Evolutionary conservation across 2,797 vertebrate species (phyloP).

Genomic region (Sebastes miniatus): DNA sequence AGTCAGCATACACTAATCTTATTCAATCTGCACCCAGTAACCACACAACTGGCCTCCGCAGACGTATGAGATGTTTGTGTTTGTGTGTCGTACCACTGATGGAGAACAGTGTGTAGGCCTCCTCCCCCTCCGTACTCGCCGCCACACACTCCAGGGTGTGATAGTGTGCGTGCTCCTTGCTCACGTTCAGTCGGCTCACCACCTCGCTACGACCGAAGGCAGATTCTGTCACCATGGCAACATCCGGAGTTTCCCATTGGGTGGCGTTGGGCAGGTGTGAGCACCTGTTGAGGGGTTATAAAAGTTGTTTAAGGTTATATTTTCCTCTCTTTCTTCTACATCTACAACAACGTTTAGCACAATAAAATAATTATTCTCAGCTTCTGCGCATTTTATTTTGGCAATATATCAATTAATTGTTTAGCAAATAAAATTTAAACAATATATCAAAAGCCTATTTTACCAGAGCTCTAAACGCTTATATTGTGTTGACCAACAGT

Average conservation of each 20-base stretch:
- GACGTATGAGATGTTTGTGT: neutral
- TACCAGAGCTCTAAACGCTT: neutral
- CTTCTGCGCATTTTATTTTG: neutral
- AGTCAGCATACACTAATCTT: slow-evolving; percentile 78
- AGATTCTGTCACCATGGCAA: slow-evolving; percentile 78
- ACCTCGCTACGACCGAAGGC: slow-evolving; percentile 88
- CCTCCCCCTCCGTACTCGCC: slow-evolving; percentile 86
- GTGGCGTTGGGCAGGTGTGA: slow-evolving; percentile 83
- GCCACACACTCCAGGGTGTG: slow-evolving; percentile 92
- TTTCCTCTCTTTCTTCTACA: neutral
- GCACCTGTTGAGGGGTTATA: slow-evolving; percentile 80
- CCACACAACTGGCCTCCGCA: slow-evolving; percentile 53
- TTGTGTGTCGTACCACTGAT: slow-evolving; percentile 75
- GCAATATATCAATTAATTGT: neutral
- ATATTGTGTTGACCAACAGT: neutral
- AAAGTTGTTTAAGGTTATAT: neutral
- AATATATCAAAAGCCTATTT: neutral
- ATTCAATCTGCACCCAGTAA: slow-evolving; percentile 68
- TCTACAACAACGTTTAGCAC: neutral
- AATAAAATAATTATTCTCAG: neutral
- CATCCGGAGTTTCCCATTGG: slow-evolving; percentile 81
- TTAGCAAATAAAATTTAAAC: neutral
- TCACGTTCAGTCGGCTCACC: slow-evolving; percentile 90
- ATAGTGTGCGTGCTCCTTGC: slow-evolving; percentile 82
- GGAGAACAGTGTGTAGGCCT: slow-evolving; percentile 87